Conservation (phyloP, 2,888 invertebrate species). For the Colostygia pectinataria region DNA sequence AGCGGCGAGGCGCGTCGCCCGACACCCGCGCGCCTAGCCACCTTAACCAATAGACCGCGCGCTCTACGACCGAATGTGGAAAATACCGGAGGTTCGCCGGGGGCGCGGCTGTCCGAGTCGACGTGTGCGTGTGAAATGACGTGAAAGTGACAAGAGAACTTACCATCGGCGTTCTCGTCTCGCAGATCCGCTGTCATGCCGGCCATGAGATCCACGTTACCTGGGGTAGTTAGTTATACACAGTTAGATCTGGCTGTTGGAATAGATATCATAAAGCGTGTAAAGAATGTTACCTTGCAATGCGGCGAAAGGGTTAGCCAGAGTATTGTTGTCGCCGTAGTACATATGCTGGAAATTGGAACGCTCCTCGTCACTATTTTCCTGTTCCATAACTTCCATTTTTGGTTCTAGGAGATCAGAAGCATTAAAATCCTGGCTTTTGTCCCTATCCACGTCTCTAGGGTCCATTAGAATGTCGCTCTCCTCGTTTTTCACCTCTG, state of each 20-base stretch:
- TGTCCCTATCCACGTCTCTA: conserved; percentile 70
- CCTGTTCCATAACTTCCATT: conserved; percentile 87
- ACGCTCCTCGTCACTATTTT: conserved; percentile 86
- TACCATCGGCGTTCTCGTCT: conserved; percentile 77
- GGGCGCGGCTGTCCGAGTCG: conserved; percentile 82
- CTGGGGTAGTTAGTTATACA: conserved; percentile 50
- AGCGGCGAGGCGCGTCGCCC: conserved; percentile 57
- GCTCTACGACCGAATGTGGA: conserved; percentile 46
- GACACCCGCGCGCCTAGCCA: conserved; percentile 80
- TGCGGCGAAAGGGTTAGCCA: conserved; percentile 78
- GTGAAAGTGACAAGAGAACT: conserved; percentile 63
- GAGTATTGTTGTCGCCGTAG: conserved; percentile 71
- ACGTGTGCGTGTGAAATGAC: conserved; percentile 78
- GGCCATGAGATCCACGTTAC: conserved; percentile 77
- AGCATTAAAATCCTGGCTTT: conserved; percentile 73
- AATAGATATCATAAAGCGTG: background rate
- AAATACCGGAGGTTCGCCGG: conserved; percentile 70
- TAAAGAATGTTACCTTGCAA: conserved; percentile 59
- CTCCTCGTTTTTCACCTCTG: conserved; percentile 78
- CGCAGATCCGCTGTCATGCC: conserved; percentile 72
- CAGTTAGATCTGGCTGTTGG: background rate
- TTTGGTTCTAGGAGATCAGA: conserved; percentile 85
- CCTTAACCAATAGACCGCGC: conserved; percentile 59
- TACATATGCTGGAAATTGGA: conserved; percentile 70
- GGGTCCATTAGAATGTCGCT: conserved; percentile 75